A percentile compares a stretch with the other conserved stretches of the same genome.
Conservation (phyloP, 2,113 vertebrate species). For the Thymallus thymallus region DNA sequence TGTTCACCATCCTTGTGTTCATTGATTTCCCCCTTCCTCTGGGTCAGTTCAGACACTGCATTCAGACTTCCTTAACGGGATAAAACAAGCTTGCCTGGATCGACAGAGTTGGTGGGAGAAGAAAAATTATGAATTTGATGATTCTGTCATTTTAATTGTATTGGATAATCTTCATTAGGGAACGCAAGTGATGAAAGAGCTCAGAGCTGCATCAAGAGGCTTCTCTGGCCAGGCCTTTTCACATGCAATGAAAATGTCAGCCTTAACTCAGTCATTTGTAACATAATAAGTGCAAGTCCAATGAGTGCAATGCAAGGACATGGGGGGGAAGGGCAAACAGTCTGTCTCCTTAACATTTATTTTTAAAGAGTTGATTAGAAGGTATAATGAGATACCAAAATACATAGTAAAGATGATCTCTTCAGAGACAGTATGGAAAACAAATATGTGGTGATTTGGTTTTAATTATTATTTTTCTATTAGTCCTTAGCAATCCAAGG, state of each 20-base stretch:
- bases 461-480: conserved; percentile 85
- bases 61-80: conserved; percentile 40
- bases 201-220: conserved; percentile 82
- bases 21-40: conserved; percentile 61
- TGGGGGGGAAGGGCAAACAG: conserved; percentile 87
- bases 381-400: conserved; percentile 90
- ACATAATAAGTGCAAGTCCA: conserved; percentile 92
- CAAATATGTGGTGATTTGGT: conserved; percentile 84
- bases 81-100: conserved; percentile 36
- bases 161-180: conserved; percentile 89
- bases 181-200: conserved; percentile 81
- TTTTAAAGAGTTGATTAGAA: conserved; percentile 87
- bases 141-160: conserved; percentile 87
- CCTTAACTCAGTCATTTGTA: conserved; percentile 94
- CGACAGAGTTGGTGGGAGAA: conserved; percentile 28
- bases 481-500: conserved; percentile 74
- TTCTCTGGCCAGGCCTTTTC: conserved; percentile 78
- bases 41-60: conserved; percentile 50
- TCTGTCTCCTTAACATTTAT: conserved; percentile 79
- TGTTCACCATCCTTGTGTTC: conserved; percentile 45
- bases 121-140: conserved; percentile 50
- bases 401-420: conserved; percentile 83
- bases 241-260: conserved; percentile 90
- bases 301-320: conserved; percentile 83
- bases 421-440: conserved; percentile 83